These are phyloP conservation scores for Holcopasites calliopsidis DNA, from an alignment of 1,140 invertebrate species.

Conservation along the genomic window DNA sequence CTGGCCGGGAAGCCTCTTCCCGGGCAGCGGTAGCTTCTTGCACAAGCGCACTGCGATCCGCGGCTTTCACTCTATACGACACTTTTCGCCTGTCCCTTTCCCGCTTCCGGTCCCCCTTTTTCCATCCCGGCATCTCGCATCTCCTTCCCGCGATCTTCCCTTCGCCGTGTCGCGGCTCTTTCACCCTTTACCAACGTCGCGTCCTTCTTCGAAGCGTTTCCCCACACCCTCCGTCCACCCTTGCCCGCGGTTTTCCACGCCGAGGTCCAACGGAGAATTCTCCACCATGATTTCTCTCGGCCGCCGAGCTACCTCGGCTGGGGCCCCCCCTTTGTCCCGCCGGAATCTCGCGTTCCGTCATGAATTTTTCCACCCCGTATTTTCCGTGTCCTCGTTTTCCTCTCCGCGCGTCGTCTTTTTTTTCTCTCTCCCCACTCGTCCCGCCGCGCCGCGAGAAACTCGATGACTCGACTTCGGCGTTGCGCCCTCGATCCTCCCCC, in stretches of 20 bases:
- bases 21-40: slow-evolving; percentile 78
- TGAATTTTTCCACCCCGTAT: slow-evolving; percentile 45
- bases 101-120: background rate
- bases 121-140: background rate
- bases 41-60: slow-evolving; percentile 74
- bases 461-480: too few relatives aligned
- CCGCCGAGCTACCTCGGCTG: background rate
- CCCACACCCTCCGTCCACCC: background rate
- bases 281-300: slow-evolving; percentile 37
- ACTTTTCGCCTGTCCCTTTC: slow-evolving; percentile 33
- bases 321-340: slow-evolving; percentile 33
- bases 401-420: background rate
- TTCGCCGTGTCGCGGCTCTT: background rate
- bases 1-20: slow-evolving; percentile 78
- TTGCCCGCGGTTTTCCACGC: slow-evolving; percentile 16
- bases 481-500: background rate
- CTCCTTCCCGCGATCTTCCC: slow-evolving; percentile 17
- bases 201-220: background rate
- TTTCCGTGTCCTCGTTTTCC: slow-evolving; percentile 29
- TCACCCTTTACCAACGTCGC: slow-evolving; percentile 9
- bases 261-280: slow-evolving; percentile 38
- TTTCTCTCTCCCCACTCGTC: background rate
- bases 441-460: accelerated
- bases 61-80: slow-evolving; percentile 53
- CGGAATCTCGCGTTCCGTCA: slow-evolving; percentile 37